Conservation (phyloP, 2,888 invertebrate species). For the Cremastinae sp. region DNA sequence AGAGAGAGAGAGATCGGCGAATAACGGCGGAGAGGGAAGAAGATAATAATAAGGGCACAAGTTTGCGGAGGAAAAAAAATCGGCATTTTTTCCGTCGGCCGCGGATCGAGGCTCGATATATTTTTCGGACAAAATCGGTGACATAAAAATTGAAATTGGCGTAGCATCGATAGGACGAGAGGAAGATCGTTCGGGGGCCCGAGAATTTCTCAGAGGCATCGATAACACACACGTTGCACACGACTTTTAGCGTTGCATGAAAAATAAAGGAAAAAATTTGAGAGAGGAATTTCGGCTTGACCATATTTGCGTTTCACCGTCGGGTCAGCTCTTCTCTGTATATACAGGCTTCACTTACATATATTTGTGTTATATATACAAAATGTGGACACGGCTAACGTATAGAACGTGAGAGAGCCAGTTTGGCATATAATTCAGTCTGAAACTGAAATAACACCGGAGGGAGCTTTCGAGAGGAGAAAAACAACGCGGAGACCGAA, state of each 20-base stretch:
- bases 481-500: slow-evolving; percentile 33
- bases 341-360: background rate
- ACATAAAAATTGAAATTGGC: slow-evolving; percentile 41
- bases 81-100: background rate
- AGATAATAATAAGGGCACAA: background rate
- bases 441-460: slow-evolving; percentile 46
- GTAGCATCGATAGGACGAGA: background rate
- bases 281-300: slow-evolving; percentile 12
- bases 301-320: slow-evolving; percentile 37
- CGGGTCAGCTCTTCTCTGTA: slow-evolving; percentile 38
- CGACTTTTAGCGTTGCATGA: slow-evolving; percentile 20
- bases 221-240: slow-evolving; percentile 7
- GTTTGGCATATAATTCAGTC: slow-evolving; percentile 41
- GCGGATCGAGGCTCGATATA: slow-evolving; percentile 13
- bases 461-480: slow-evolving; percentile 2
- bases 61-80: background rate
- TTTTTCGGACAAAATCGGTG: slow-evolving; percentile 16
- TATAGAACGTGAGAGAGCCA: slow-evolving; percentile 22
- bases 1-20: background rate
- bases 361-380: slow-evolving; percentile 18
- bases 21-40: no score
- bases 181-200: slow-evolving; percentile 12
- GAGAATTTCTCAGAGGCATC: slow-evolving; percentile 39
- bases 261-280: background rate
- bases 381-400: slow-evolving; percentile 36